Conservation (phyloP, 2,113 vertebrate genomes). For the Cacatua alba region DNA sequence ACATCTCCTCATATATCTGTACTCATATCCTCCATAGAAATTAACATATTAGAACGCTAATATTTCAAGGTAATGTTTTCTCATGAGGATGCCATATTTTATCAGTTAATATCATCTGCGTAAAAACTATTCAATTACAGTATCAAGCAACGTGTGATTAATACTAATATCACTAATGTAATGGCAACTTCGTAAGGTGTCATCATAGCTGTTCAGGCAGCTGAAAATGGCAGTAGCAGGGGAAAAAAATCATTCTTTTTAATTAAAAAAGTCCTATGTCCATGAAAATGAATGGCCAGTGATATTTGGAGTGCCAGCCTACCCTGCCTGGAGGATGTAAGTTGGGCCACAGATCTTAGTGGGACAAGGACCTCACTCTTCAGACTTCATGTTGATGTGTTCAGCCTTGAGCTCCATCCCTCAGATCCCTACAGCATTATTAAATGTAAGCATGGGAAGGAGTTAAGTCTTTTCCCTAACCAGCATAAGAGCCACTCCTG, state of each 20-base stretch:
- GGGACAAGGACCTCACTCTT: not conserved
- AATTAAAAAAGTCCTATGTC: not conserved
- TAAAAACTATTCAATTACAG: slow-evolving; percentile 81
- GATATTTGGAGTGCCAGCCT: not conserved
- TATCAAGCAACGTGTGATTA: slow-evolving; percentile 79
- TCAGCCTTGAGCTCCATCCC: not conserved
- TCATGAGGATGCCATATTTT: slow-evolving; percentile 82
- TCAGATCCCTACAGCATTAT: not conserved
- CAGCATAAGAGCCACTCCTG: not conserved
- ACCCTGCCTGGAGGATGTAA: not conserved
- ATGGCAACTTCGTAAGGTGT: slow-evolving; percentile 54
- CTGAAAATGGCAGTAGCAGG: not conserved
- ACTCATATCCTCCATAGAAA: slow-evolving; percentile 76
- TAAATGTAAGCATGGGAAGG: not conserved
- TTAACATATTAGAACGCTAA: slow-evolving; percentile 85
- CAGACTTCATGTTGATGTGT: not conserved
- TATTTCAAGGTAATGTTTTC: slow-evolving; percentile 88
- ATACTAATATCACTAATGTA: slow-evolving; percentile 67
- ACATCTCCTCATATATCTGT: slow-evolving; percentile 80
- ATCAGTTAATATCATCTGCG: slow-evolving; percentile 80
- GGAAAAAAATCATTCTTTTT: slow-evolving; percentile 16
- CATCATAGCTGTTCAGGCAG: slow-evolving; percentile 6
- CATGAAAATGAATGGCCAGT: not conserved
- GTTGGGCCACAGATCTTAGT: not conserved
- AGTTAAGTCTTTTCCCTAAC: not conserved